A percentile compares a stretch with the other conserved stretches of the same genome.
Conservation (phyloP, 2,797 vertebrate genomes). For the Protonibea diacanthus region DNA sequence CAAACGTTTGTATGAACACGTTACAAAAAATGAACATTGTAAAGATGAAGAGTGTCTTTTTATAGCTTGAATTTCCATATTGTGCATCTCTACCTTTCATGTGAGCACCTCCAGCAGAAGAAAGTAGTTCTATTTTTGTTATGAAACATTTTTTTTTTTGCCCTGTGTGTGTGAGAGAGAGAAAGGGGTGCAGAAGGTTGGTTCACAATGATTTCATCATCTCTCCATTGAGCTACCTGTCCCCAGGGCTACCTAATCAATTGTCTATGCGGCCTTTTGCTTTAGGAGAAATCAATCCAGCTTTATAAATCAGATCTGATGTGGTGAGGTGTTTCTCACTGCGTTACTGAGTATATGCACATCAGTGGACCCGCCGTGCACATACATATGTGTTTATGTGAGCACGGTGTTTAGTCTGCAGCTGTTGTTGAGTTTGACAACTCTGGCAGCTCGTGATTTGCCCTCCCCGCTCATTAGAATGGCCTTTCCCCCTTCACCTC, state of each 20-base stretch:
- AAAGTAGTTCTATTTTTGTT: constrained; percentile 7
- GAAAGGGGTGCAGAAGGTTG: constrained; percentile 22
- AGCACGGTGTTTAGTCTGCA: constrained; percentile 64
- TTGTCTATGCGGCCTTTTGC: constrained; percentile 59
- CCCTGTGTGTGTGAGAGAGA: not conserved
- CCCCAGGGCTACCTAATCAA: constrained; percentile 67
- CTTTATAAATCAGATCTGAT: constrained; percentile 46
- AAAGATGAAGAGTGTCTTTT: constrained; percentile 1
- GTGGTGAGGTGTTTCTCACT: constrained; percentile 7
- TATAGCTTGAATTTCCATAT: constrained; percentile 16
- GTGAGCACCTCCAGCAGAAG: not conserved
- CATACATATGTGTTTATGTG: constrained; percentile 1
- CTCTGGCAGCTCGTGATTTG: constrained; percentile 65
- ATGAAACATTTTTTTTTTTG: not conserved
- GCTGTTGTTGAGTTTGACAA: constrained; percentile 78
- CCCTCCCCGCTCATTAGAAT: constrained; percentile 63
- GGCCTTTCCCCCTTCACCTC: constrained; percentile 44
- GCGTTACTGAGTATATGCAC: constrained; percentile 11
- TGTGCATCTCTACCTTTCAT: not conserved
- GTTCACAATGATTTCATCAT: constrained; percentile 66
- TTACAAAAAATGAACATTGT: constrained; percentile 13
- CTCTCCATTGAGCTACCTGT: constrained; percentile 51
- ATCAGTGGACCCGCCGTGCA: constrained; percentile 12
- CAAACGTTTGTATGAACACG: constrained; percentile 25
- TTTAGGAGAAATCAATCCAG: constrained; percentile 73